Evolutionary conservation across 2,888 invertebrate genomes (phyloP), one percentile per base, ranked within the genome.

Genomic region (Tetrapedia diversipes): DNA sequence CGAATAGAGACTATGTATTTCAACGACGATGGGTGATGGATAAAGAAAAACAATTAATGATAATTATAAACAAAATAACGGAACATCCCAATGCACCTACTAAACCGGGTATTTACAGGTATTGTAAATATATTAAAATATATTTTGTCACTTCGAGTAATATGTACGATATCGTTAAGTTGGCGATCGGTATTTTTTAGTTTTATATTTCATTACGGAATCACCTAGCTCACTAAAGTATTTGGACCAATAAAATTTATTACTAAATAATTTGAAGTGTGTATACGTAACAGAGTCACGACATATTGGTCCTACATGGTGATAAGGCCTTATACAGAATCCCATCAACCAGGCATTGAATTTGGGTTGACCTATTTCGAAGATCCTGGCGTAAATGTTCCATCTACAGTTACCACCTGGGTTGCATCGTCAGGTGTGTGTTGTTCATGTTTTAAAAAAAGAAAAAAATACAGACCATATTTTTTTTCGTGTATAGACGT

Each of bases 231-330:
- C 43, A 27, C 49, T 72, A 57, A 63, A 77, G 47, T 68, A 68
- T 65, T 72, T 65, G 45, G 49, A 57, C 39, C 45, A 19, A n/a
- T 37, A 56, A 49, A 65, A 61, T 79, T 70, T 22, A 34, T 67
- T 8, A 60, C 19, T 63, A 45, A 80, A 80, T 75, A 78, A 80
- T 83, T 41, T 78, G 29, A 80, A 43, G 11, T 59, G 19, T 64
- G 29, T 77, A 34, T 68, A 75, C 47, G 10, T 85, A 83, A 72
- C 80, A 91, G 91, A 80, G 96, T 97, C 0, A 93, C 93, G 2
- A 95, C 97, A 77, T 97, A 97, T 87, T 97, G 96, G 96, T 97
- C 97, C 45, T 95, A 95, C 84, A 96, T 97, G 95, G 96, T 97
- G 0, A 96, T 97, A 65, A 95, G 94, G 90, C 96, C 96, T 0